phyloP scores from a whole-genome alignment of 1,140 invertebrate genomes.

The Oncopodura yosiiana region DNA sequence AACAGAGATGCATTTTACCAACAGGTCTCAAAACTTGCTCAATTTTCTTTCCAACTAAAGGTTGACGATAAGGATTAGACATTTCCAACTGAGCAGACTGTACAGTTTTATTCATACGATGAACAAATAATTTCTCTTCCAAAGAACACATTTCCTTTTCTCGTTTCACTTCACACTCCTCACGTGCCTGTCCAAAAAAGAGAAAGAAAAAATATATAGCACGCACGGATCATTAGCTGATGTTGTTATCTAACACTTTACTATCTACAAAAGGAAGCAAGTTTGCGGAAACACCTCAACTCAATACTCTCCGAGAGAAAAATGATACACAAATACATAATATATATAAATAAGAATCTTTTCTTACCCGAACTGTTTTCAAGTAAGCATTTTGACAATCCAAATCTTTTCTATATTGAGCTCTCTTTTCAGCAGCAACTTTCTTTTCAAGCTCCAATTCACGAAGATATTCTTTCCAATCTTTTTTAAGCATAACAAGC shows the following conservation, averaged over 20 bases:
- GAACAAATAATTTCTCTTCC: slow-evolving; percentile 22
- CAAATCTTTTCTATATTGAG: slow-evolving; percentile 23
- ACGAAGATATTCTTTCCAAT: slow-evolving; percentile 25
- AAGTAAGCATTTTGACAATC: slow-evolving; percentile 23
- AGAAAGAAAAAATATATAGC: background rate
- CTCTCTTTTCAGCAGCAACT: background rate
- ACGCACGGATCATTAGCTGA: too few species aligned
- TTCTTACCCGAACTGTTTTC: slow-evolving; percentile 10
- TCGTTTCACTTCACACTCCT: slow-evolving; percentile 6
- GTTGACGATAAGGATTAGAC: slow-evolving; percentile 22
- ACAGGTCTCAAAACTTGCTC: slow-evolving; percentile 16
- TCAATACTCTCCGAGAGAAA: background rate
- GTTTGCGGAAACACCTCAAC: background rate
- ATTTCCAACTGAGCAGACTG: slow-evolving; percentile 5
- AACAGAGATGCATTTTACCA: background rate
- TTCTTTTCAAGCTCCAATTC: slow-evolving; percentile 24
- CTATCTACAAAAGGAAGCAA: background rate
- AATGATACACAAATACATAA: background rate
- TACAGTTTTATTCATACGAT: slow-evolving; percentile 21
- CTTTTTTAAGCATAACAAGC: slow-evolving; percentile 20
- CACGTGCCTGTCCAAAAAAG: slow-evolving; percentile 8
- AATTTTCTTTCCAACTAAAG: slow-evolving; percentile 16
- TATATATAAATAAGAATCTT: background rate
- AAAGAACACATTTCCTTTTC: slow-evolving; percentile 21
- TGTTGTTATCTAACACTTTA: slow-evolving; percentile 3